Conservation (phyloP, 2,888 invertebrate species). For the Pteria penguin region DNA sequence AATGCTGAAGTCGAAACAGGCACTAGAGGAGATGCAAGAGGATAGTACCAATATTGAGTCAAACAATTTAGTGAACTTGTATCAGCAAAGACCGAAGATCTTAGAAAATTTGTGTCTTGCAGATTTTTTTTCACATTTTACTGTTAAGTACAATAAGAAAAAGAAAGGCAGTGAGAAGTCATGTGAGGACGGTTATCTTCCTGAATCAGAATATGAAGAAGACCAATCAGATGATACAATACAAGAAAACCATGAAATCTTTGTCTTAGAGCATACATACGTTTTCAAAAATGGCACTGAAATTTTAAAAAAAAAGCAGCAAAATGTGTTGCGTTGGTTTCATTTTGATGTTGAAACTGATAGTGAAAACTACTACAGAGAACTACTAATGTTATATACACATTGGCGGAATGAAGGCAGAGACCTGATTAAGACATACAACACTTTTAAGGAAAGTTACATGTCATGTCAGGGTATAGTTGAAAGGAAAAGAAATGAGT, state of each 20-base stretch:
- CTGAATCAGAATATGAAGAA: conserved; percentile 18
- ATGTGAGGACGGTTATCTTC: conserved; percentile 8
- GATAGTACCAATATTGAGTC: conserved; percentile 47
- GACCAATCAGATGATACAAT: conserved; percentile 8
- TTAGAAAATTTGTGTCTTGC: conserved; percentile 47
- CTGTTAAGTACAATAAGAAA: conserved; percentile 35
- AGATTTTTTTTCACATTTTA: conserved; percentile 46
- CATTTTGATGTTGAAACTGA: conserved; percentile 5
- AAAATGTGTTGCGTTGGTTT: conserved; percentile 23
- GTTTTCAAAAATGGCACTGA: not conserved
- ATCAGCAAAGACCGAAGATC: conserved; percentile 45
- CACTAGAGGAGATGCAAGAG: conserved; percentile 34
- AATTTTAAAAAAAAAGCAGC: not conserved
- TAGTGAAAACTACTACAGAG: too few relatives aligned
- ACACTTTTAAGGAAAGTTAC: too few relatives aligned
- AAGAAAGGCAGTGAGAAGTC: not conserved
- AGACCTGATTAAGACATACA: too few relatives aligned
- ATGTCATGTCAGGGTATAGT: too few relatives aligned
- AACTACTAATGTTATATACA: too few relatives aligned
- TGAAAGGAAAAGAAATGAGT: not conserved
- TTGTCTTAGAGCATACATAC: conserved; percentile 7
- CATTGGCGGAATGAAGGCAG: too few relatives aligned
- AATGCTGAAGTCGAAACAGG: conserved; percentile 35
- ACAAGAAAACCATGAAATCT: not conserved
- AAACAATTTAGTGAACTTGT: conserved; percentile 44